Percentiles rank a stretch among this genome's conserved stretches.
These are phyloP conservation scores for Mesoclemmys tuberculata DNA, from an alignment of 2,113 vertebrate genomes.

Conservation along the genomic window DNA sequence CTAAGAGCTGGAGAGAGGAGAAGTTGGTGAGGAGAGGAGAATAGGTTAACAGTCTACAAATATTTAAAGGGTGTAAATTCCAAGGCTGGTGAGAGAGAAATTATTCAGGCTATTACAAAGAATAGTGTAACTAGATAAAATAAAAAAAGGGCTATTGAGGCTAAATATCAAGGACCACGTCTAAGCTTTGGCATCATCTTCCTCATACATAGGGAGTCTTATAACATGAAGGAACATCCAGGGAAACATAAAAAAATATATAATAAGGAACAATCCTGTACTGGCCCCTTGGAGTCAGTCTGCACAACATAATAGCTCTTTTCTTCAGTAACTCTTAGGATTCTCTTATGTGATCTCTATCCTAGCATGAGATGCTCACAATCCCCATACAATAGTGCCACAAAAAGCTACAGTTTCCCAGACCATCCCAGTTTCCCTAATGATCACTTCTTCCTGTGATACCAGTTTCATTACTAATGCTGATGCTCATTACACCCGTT, in stretches of 20 bases:
- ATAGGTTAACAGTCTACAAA: neutral
- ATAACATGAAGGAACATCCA: neutral
- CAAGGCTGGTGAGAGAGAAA: neutral
- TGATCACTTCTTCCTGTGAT: neutral
- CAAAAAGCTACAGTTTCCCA: neutral
- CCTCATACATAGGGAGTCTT: neutral
- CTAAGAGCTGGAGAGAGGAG: slow-evolving; percentile 4
- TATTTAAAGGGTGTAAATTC: neutral
- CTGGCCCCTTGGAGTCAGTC: neutral
- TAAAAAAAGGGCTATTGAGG: neutral
- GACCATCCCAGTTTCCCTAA: neutral
- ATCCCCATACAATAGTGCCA: neutral
- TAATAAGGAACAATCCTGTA: neutral
- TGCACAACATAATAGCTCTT: neutral
- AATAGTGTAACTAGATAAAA: neutral
- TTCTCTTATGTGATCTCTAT: fast-evolving
- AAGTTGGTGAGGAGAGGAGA: neutral
- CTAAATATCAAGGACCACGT: neutral
- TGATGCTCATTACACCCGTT: neutral
- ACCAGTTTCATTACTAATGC: neutral
- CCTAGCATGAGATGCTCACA: neutral
- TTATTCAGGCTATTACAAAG: neutral
- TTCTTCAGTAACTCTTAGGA: neutral
- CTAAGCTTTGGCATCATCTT: neutral
- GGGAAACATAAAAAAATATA: neutral